Conservation (phyloP, 30 jellyfish, hydroid and myxozoan genomes). For the Pelagia noctiluca region DNA sequence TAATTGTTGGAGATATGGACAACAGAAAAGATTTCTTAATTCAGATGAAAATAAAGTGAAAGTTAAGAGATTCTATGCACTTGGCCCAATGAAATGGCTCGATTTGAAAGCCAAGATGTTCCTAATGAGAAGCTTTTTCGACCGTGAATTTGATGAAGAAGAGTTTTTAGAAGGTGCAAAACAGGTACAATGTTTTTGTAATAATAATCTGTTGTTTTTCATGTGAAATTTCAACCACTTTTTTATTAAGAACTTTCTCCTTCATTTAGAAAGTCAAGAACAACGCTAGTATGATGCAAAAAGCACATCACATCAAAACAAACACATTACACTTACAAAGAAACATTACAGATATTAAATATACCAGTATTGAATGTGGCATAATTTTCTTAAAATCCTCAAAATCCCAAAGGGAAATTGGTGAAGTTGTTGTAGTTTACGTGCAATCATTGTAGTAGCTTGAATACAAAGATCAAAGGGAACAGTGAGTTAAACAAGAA, state of each 20-base stretch:
- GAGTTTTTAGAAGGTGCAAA: conserved; percentile 69
- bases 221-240: not conserved
- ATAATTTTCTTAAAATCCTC: not conserved
- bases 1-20: too few relatives aligned
- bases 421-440: not conserved
- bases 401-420: not conserved
- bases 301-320: not conserved
- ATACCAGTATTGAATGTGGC: not conserved
- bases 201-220: not conserved
- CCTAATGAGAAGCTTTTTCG: conserved; percentile 59
- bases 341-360: not conserved
- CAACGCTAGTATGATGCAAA: not conserved
- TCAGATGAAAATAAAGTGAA: not conserved
- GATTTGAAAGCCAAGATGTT: conserved; percentile 61
- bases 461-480: conserved; percentile 10
- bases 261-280: not conserved
- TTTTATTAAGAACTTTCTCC: not conserved
- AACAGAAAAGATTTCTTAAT: conserved; percentile 9
- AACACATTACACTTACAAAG: too few relatives aligned
- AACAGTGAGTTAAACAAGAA: conserved; percentile 14
- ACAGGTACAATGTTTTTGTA: conserved; percentile 78
- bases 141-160: conserved; percentile 57
- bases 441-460: conserved; percentile 5
- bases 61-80: conserved; percentile 34
- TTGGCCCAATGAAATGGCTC: conserved; percentile 66